Percentiles rank a stretch among this genome's conserved stretches.
These are phyloP conservation scores for Ditylenchus dipsaci DNA, from an alignment of 1,140 invertebrate species.

Conservation along the genomic window DNA sequence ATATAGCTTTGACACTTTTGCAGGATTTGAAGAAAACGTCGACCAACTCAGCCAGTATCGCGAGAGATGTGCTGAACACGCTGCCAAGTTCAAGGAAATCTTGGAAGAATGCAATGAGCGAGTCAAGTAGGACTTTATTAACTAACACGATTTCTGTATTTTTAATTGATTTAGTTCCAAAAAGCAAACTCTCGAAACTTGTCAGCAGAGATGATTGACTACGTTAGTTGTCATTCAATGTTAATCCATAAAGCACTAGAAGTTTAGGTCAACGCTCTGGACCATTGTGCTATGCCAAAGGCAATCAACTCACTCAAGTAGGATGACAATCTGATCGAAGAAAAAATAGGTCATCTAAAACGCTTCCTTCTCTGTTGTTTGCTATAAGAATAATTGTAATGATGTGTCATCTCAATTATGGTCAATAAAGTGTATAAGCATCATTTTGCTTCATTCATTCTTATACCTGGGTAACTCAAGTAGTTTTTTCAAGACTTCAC, in stretches of 20 bases:
- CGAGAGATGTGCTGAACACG: slow-evolving; percentile 45
- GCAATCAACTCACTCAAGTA: slow-evolving; percentile 51
- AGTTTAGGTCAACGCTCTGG: slow-evolving; percentile 30
- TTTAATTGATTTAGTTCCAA: not conserved
- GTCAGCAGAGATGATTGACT: slow-evolving; percentile 50
- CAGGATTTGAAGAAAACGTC: slow-evolving; percentile 38
- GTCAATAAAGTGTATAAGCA: too few relatives aligned
- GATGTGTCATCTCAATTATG: too few relatives aligned
- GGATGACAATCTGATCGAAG: not conserved
- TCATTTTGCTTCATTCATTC: too few relatives aligned
- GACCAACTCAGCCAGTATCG: slow-evolving; percentile 50
- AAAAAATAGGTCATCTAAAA: too few relatives aligned
- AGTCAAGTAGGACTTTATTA: slow-evolving; percentile 36
- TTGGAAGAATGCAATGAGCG: slow-evolving; percentile 55
- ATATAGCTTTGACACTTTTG: not conserved
- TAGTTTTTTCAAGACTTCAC: too few relatives aligned
- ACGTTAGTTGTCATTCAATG: slow-evolving; percentile 23
- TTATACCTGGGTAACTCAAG: too few relatives aligned
- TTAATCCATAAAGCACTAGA: too few relatives aligned
- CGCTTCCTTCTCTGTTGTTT: too few relatives aligned
- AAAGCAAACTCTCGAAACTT: slow-evolving; percentile 7
- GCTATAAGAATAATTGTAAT: too few relatives aligned
- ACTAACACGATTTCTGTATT: slow-evolving; percentile 37
- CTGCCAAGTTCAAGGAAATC: slow-evolving; percentile 47
- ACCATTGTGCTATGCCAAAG: slow-evolving; percentile 55